Percentiles rank a stretch among this genome's conserved stretches.
Conservation (phyloP, 2,888 invertebrate species). For the Xanthorhoe spadicearia region DNA sequence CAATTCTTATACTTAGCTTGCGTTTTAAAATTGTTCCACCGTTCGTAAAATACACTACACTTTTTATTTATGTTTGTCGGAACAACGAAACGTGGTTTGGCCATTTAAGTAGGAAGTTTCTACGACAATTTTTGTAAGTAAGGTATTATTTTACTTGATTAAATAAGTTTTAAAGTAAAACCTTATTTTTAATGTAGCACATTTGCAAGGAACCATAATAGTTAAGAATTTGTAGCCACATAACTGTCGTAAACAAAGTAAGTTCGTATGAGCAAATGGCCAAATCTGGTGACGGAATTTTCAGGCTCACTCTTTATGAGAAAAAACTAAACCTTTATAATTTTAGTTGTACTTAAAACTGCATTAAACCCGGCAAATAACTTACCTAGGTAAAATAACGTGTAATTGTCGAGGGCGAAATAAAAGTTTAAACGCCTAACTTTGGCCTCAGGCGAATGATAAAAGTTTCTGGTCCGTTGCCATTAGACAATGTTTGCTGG, state of each 20-base stretch:
- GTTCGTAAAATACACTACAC: slow-evolving; percentile 12
- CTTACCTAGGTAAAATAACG: slow-evolving; percentile 3
- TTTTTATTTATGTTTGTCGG: background rate
- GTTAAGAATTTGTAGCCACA: too few relatives aligned
- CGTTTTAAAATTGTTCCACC: slow-evolving; percentile 38
- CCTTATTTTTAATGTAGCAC: too few relatives aligned
- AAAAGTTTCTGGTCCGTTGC: slow-evolving; percentile 60
- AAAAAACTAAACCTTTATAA: background rate
- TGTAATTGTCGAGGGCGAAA: slow-evolving; percentile 49
- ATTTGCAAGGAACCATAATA: too few relatives aligned
- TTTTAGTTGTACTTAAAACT: background rate
- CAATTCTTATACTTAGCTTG: slow-evolving; percentile 31
- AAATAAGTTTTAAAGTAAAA: too few relatives aligned
- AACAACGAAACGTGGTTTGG: background rate
- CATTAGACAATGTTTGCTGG: slow-evolving; percentile 56
- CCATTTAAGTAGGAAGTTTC: background rate
- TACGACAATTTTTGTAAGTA: background rate
- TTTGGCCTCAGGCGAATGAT: slow-evolving; percentile 57
- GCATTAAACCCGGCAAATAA: slow-evolving; percentile 1
- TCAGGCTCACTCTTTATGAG: background rate
- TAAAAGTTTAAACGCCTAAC: slow-evolving; percentile 62
- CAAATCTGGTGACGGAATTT: background rate
- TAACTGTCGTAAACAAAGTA: too few relatives aligned
- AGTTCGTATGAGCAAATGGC: too few relatives aligned
- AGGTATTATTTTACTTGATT: background rate